Evolutionary conservation across 2,113 vertebrate species (phyloP).

Genomic region (Ceyx cyanopectus): DNA sequence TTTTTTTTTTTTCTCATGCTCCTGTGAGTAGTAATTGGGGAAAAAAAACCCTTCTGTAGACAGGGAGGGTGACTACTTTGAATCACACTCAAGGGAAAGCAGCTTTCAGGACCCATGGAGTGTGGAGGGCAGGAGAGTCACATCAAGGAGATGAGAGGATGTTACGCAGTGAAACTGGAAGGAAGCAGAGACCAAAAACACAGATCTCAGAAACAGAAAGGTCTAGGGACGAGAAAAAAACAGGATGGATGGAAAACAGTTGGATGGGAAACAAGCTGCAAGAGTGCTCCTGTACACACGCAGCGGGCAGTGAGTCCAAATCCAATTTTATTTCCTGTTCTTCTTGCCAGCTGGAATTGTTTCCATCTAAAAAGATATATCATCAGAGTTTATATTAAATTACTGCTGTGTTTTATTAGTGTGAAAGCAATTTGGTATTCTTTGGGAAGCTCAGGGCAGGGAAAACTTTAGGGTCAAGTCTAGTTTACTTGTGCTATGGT

Average conservation of each 20-base stretch:
- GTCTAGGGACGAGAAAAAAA: neutral
- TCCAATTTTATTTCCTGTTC: neutral
- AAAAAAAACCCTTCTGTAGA: neutral
- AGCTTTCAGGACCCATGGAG: neutral
- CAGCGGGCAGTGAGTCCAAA: neutral
- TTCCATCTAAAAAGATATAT: neutral
- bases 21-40: neutral
- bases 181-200: neutral
- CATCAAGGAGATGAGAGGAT: neutral
- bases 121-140: neutral
- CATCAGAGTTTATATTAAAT: neutral
- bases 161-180: neutral
- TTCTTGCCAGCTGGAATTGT: neutral
- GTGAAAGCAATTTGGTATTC: neutral
- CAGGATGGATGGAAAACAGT: neutral
- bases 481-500: neutral
- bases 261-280: neutral
- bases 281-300: neutral
- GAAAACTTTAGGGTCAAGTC: neutral
- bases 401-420: neutral
- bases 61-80: neutral
- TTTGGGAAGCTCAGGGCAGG: neutral
- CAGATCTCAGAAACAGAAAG: neutral
- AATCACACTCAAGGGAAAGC: neutral
- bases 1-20: neutral